A percentile compares a stretch with the other conserved stretches of the same genome.
phyloP scores from a whole-genome alignment of 2,113 vertebrate species.

The Alligator mississippiensis region DNA sequence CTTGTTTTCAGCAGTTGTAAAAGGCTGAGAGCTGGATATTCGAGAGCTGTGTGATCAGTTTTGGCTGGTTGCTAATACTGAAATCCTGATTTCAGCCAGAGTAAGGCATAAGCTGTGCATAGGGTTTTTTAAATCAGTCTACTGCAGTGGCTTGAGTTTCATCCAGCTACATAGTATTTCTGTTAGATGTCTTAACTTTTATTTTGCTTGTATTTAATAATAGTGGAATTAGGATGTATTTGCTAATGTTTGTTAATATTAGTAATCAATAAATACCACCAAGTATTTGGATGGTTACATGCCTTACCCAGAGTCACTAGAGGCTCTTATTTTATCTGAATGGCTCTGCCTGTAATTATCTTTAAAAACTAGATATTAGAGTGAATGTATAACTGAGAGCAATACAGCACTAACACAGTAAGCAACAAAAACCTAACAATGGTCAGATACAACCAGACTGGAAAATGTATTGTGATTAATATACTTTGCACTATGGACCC shows the following conservation, averaged over 20 bases:
- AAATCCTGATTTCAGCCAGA: neutral
- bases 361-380: too few relatives aligned
- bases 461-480: neutral
- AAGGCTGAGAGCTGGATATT: neutral
- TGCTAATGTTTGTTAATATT: neutral
- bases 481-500: neutral
- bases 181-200: neutral
- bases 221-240: neutral
- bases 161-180: neutral
- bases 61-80: neutral
- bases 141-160: neutral
- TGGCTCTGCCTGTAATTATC: neutral
- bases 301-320: neutral
- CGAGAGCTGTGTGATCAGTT: neutral
- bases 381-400: neutral
- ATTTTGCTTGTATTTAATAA: neutral
- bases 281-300: neutral
- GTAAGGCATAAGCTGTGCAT: neutral
- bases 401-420: accelerated
- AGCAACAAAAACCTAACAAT: neutral
- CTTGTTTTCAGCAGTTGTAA: neutral
- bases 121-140: neutral
- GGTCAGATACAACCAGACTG: neutral
- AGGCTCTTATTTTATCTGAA: neutral
- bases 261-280: accelerated